Conservation (phyloP, 2,888 invertebrate genomes). For the Rhagonycha lutea region DNA sequence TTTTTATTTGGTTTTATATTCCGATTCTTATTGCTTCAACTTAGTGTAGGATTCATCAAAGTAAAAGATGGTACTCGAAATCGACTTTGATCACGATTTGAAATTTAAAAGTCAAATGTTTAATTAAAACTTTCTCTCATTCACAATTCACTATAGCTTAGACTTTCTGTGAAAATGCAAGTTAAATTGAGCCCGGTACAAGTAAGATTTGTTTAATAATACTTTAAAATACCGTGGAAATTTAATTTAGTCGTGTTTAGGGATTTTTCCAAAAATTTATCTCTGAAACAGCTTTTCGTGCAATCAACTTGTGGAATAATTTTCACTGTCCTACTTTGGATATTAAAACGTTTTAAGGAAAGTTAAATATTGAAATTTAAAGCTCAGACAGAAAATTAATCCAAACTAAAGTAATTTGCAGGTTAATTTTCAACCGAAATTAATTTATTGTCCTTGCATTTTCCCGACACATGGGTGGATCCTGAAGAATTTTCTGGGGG, state of each 20-base stretch:
- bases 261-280: background rate
- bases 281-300: background rate
- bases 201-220: slow-evolving; percentile 14
- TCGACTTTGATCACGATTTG: slow-evolving; percentile 4
- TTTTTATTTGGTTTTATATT: background rate
- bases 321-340: background rate
- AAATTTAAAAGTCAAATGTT: slow-evolving; percentile 16
- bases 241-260: background rate
- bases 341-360: background rate
- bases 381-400: background rate
- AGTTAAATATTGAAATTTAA: background rate
- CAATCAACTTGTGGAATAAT: background rate
- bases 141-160: background rate
- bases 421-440: background rate
- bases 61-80: background rate
- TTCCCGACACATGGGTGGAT: background rate
- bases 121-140: slow-evolving; percentile 14
- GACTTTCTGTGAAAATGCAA: slow-evolving; percentile 9
- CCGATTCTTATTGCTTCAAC: background rate
- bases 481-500: no score
- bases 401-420: background rate
- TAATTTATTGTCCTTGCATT: background rate
- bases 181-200: slow-evolving; percentile 9
- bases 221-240: background rate
- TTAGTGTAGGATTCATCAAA: background rate